These are phyloP conservation scores for Nephrotoma appendiculata DNA, from an alignment of 2,888 invertebrate genomes.

Conservation along the genomic window DNA sequence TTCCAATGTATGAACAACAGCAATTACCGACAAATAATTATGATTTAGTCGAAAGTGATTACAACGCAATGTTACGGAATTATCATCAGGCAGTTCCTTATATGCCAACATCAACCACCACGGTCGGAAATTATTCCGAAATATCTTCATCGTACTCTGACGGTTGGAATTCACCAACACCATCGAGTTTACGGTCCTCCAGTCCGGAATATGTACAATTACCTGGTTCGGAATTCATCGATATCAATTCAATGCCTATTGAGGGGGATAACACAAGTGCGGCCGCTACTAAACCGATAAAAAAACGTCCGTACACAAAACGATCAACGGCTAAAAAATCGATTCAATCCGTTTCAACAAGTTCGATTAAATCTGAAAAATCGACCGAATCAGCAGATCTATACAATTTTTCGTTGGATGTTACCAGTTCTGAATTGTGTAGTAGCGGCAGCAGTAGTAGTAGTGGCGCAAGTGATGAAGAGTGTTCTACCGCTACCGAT, in stretches of 20 bases:
- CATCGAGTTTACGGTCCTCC: conserved; percentile 31
- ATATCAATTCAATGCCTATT: conserved; percentile 20
- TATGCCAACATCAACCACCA: neutral
- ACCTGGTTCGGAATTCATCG: conserved; percentile 31
- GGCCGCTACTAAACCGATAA: neutral
- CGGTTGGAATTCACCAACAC: conserved; percentile 32
- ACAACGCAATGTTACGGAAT: neutral
- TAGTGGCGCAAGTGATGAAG: neutral
- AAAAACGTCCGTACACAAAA: conserved; percentile 5
- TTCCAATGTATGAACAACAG: neutral
- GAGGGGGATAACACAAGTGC: too few relatives aligned
- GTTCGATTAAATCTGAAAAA: neutral
- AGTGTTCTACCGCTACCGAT: neutral
- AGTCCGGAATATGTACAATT: conserved; percentile 33
- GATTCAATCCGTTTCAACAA: neutral
- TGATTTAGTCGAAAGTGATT: neutral
- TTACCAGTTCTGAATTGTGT: neutral
- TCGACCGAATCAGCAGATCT: neutral
- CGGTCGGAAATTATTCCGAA: neutral
- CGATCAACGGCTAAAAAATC: neutral
- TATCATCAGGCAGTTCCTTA: neutral
- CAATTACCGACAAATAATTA: neutral
- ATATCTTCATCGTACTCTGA: conserved; percentile 25
- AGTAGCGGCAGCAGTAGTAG: neutral
- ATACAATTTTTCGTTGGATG: neutral